phyloP scores from a whole-genome alignment of 2,797 vertebrate species.

The Rhinoraja longicauda region DNA sequence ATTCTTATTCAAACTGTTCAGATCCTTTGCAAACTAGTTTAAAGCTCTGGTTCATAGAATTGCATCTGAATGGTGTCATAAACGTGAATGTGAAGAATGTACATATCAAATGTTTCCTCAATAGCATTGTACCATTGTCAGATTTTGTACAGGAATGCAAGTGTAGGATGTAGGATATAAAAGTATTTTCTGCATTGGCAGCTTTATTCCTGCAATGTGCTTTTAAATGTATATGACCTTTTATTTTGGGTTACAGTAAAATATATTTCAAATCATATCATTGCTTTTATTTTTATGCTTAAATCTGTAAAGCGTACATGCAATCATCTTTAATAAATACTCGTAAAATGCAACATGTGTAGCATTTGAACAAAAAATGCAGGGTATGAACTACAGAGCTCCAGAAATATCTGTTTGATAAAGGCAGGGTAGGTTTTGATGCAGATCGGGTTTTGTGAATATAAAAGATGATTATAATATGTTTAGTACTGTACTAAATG shows the following conservation, averaged over 20 bases:
- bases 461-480: background rate
- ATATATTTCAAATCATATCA: background rate
- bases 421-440: background rate
- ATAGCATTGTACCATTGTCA: background rate
- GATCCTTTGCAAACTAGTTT: background rate
- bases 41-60: background rate
- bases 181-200: background rate
- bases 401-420: background rate
- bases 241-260: slow-evolving; percentile 1
- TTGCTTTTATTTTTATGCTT: slow-evolving; percentile 6
- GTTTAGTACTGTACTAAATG: background rate
- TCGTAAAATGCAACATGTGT: background rate
- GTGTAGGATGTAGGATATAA: background rate
- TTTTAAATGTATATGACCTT: background rate
- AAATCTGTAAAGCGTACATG: background rate
- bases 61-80: background rate
- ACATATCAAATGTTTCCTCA: background rate
- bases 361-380: background rate
- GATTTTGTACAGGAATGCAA: background rate
- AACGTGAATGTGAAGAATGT: background rate
- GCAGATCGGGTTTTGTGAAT: background rate
- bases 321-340: background rate
- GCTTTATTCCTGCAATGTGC: background rate
- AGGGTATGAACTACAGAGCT: background rate
- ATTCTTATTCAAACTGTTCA: background rate